Percentiles rank a stretch among this genome's conserved stretches.
phyloP scores from a whole-genome alignment of 2,888 invertebrate species.

The Heliconius erato region DNA sequence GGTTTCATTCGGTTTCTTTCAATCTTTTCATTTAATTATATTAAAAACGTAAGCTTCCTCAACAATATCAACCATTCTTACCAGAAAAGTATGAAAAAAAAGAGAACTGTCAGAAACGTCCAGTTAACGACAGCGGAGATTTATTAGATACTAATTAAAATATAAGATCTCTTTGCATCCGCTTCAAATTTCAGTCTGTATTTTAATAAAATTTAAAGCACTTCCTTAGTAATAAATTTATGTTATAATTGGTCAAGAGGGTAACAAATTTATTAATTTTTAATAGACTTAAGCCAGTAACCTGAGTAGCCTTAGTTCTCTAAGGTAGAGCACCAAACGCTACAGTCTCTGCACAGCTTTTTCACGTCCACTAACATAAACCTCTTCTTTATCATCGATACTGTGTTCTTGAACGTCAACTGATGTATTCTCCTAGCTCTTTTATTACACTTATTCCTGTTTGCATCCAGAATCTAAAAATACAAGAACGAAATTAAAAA shows the following conservation, averaged over 20 bases:
- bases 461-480: neutral
- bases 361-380: no score
- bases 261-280: no score
- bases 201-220: neutral
- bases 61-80: neutral
- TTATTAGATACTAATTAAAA: slow-evolving; percentile 23
- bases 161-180: slow-evolving; percentile 7
- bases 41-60: neutral
- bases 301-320: no score
- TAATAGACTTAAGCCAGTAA: no score
- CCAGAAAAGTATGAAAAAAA: slow-evolving; percentile 21
- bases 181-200: neutral
- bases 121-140: slow-evolving; percentile 10
- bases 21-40: neutral
- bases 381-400: no score
- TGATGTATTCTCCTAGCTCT: no score
- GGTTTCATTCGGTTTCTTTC: neutral
- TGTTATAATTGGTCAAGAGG: neutral
- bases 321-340: no score
- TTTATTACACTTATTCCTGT: no score
- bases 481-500: neutral
- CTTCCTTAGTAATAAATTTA: neutral
- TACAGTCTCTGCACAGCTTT: no score
- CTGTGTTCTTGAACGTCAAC: no score
- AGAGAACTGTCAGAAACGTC: slow-evolving; percentile 19